Conservation (phyloP, 2,888 invertebrate genomes). For the Eudemis profundana region DNA sequence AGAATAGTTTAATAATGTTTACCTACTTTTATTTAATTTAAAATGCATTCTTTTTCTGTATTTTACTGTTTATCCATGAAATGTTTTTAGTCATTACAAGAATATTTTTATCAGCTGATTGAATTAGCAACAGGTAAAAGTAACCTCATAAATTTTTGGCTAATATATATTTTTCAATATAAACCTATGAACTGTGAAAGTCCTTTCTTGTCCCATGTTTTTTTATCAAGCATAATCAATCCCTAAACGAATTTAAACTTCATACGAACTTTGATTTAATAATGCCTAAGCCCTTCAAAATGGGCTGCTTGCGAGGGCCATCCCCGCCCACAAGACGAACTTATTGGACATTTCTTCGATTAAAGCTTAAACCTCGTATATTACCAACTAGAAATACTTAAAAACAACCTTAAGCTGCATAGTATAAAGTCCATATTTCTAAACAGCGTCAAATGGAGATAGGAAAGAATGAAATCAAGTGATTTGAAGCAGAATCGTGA, state of each 20-base stretch:
- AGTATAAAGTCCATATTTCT: background rate
- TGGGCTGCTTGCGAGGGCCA: constrained; percentile 48
- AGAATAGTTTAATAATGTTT: too few species aligned
- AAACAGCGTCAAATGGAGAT: background rate
- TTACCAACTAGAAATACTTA: background rate
- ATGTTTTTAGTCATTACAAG: too few species aligned
- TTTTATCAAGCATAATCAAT: too few species aligned
- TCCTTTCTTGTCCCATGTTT: too few species aligned
- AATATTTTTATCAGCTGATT: too few species aligned
- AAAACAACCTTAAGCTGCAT: background rate
- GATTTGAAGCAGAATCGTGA: constrained; percentile 61
- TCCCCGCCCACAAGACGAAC: constrained; percentile 78
- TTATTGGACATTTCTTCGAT: constrained; percentile 75
- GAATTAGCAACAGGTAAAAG: too few species aligned
- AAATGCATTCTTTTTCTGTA: too few species aligned
- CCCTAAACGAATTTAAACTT: background rate
- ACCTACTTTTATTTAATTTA: too few species aligned
- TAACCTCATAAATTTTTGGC: too few species aligned
- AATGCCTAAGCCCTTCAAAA: constrained; percentile 23
- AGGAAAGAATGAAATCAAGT: background rate
- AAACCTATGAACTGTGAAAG: too few species aligned
- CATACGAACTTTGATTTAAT: constrained; percentile 16
- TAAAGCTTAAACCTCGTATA: background rate
- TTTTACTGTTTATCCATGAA: too few species aligned
- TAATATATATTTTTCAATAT: too few species aligned